These are phyloP conservation scores for Leucophenga montana DNA, from an alignment of 2,888 invertebrate genomes.

Conservation along the genomic window DNA sequence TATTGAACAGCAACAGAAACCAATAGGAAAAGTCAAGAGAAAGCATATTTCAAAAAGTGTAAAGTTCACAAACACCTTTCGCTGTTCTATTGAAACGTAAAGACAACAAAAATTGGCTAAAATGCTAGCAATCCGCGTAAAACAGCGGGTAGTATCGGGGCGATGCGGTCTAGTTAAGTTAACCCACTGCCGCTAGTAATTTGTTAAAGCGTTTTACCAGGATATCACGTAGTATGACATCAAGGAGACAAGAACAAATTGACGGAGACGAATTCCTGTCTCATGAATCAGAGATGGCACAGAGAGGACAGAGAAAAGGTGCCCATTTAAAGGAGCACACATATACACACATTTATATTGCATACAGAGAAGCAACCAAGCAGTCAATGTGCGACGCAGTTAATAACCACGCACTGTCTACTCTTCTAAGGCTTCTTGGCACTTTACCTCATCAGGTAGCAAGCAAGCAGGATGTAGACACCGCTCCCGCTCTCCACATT, in stretches of 20 bases:
- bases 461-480: background rate
- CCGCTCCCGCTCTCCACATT: background rate
- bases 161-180: slow-evolving; percentile 43
- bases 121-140: background rate
- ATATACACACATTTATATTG: background rate
- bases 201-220: slow-evolving; percentile 62
- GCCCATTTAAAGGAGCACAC: background rate
- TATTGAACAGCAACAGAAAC: background rate
- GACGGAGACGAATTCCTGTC: slow-evolving; percentile 1
- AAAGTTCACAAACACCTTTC: background rate
- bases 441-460: slow-evolving; percentile 10
- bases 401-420: background rate
- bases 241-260: slow-evolving; percentile 27
- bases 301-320: slow-evolving; percentile 10
- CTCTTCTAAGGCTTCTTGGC: background rate
- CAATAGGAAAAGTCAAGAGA: background rate
- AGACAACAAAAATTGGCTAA: slow-evolving; percentile 14
- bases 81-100: background rate
- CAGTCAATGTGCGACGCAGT: slow-evolving; percentile 9
- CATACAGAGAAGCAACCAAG: background rate
- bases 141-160: background rate
- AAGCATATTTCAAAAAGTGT: background rate
- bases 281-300: background rate
- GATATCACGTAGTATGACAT: slow-evolving; percentile 57
- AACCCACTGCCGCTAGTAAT: slow-evolving; percentile 55